phyloP scores from a whole-genome alignment of 2,888 invertebrate species.

The Hermodice carunculata region DNA sequence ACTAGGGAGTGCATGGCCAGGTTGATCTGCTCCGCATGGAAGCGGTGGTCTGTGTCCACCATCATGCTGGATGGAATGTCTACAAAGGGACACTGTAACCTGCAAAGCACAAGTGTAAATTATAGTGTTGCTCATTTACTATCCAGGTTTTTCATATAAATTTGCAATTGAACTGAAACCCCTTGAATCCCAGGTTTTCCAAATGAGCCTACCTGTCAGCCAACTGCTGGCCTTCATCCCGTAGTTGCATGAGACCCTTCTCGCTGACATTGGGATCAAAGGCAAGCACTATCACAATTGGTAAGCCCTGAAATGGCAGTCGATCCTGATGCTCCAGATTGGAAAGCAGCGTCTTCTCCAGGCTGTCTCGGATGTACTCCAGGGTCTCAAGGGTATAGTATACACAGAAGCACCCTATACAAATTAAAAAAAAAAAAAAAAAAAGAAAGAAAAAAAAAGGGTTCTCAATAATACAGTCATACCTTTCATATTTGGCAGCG shows the following conservation, averaged over 20 bases:
- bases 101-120: too few relatives aligned
- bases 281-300: constrained; percentile 91
- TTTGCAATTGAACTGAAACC: background rate
- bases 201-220: constrained; percentile 89
- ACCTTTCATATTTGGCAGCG: too few relatives aligned
- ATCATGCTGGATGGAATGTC: constrained; percentile 75
- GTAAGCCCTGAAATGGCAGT: constrained; percentile 85
- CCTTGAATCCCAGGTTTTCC: background rate
- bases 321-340: constrained; percentile 93
- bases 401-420: constrained; percentile 72
- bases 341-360: constrained; percentile 90
- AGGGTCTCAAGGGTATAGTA: constrained; percentile 93
- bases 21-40: constrained; percentile 66
- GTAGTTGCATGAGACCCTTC: constrained; percentile 85
- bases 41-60: constrained; percentile 40
- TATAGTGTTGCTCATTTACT: too few relatives aligned
- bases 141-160: too few relatives aligned
- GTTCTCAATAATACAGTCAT: too few relatives aligned
- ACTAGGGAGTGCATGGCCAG: constrained; percentile 82
- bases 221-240: constrained; percentile 90
- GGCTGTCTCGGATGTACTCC: constrained; percentile 90
- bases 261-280: constrained; percentile 87
- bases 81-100: constrained; percentile 88
- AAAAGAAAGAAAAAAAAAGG: background rate
- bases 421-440: constrained; percentile 9